Evolutionary conservation across 1,140 invertebrate species (phyloP).

Genomic region (Acyrthosiphon pisum): DNA sequence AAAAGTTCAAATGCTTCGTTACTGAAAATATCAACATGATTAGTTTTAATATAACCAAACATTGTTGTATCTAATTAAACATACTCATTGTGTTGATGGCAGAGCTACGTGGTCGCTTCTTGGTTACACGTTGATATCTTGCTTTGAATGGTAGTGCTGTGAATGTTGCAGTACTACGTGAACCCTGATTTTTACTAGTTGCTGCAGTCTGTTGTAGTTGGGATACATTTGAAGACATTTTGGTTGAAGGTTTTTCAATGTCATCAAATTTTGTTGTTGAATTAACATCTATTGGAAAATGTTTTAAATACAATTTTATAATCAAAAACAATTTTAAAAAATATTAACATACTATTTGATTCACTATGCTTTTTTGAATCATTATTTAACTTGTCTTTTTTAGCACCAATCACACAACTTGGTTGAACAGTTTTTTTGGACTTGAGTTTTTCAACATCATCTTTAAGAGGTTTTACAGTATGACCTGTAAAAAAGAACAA

Average conservation of each 20-base stretch:
- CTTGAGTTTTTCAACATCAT: constrained; percentile 39
- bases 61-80: constrained; percentile 20
- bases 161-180: constrained; percentile 53
- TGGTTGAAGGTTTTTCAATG: constrained; percentile 14
- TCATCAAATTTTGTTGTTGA: constrained; percentile 17
- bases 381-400: constrained; percentile 47
- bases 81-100: constrained; percentile 42
- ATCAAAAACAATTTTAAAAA: neutral
- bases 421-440: neutral
- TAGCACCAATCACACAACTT: neutral
- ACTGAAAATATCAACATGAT: constrained; percentile 49
- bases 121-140: constrained; percentile 46
- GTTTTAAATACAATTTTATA: neutral
- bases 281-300: neutral
- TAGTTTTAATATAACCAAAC: neutral
- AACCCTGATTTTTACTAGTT: constrained; percentile 53
- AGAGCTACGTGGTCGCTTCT: constrained; percentile 43
- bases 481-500: constrained; percentile 37
- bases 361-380: constrained; percentile 36
- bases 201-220: constrained; percentile 36
- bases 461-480: constrained; percentile 29
- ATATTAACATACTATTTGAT: constrained; percentile 42
- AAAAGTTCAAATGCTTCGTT: constrained; percentile 58
- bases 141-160: constrained; percentile 52
- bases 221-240: constrained; percentile 33